Evolutionary conservation across 1,140 invertebrate genomes (phyloP), one percentile per base, ranked within the genome.

Genomic region (Lordiphosa clarofinis): DNA sequence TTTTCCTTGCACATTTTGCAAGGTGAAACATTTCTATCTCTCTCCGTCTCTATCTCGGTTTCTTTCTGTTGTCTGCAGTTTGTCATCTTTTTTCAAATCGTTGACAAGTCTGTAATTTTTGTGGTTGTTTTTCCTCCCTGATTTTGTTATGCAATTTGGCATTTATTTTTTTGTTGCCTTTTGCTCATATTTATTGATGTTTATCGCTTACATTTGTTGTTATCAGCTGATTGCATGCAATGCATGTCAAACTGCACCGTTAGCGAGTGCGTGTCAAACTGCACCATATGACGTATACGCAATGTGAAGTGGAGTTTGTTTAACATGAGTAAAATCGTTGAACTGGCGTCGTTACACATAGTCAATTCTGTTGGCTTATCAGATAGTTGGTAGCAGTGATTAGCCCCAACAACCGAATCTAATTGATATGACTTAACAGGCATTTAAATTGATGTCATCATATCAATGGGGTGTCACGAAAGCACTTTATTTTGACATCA

Each of bases 11-110:
- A 56, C 74, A 49, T 24, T 71, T 67, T 71, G 58, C 72, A 76
- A 74, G 72, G 67, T 76, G 67, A 76, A 82, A 79, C 21, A 60
- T 71, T 75, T 81, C 48, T 74, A 15, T 47, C 44, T 61, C 43
- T 38, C 40, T 57, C 48, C 24, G 37, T 52, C 39, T 54, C 42
- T 10, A 42, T 35, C n/a, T 10, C 35, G 49, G 55, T 36, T 67
- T 10, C 35, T 35, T 8, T 19, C 35, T 57, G 47, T 36, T 67
- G 65, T 50, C 65, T 58, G 62, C 33, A 54, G 65, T 69, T 69
- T 62, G 50, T 69, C 66, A 69, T 69, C n/a, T 55, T 61, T 69
- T 75, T 71, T 58, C 35, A 71, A 50, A 38, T 50, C 44, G 65
- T 69, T 69, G 64, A 63, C 64, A 69, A 57, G 61, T 61, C 61